Evolutionary conservation across 2,888 invertebrate species (phyloP), one percentile per base, ranked within the genome.

Genomic region (Bellardia bayeri): DNA sequence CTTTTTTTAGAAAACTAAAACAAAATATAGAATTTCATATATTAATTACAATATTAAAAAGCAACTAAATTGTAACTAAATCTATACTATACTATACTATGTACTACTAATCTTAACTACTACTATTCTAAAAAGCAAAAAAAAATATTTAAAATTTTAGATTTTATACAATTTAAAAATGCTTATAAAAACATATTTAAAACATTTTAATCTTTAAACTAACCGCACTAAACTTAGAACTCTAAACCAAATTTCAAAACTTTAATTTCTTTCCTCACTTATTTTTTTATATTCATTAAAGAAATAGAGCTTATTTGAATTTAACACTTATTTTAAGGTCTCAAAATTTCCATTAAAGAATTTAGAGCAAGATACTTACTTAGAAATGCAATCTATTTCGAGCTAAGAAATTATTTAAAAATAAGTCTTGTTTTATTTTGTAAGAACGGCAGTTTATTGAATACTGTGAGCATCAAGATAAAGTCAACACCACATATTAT

Each of bases 1-100:
- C 74, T 72, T 78, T 88, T 82, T 85, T 88, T 83, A 86, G 83
- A 88, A 86, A 82, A 75, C 71, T 81, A 68, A 61, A 80, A 16
- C n/a, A 49, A 72, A 79, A 74, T 80, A 80, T 49, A 64, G 54
- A 85, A 85, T 51, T 81, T 85, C 75, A 81, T 81, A 85, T 80
- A 85, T 68, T 80, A 76, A 63, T 78, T 64, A 72, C 37, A 69
- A 51, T 54, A 66, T 13, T 23, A 68, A 37, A 45, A 40, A 56
- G 14, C 69, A 49, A 81, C 13, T 51, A 64, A 83, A 76, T n/a
- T 68, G 58, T 76, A 76, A 78, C 61, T 84, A 71, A 81, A 49
- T 37, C 69, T 84, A 85, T 86, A 85, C 75, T 86, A 86, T 76
- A 68, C 23, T 78, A n/a, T n/a, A n/a, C n/a, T n/a, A n/a, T n/a